Conservation (phyloP, 2,797 vertebrate species). For the Parambassis ranga region DNA sequence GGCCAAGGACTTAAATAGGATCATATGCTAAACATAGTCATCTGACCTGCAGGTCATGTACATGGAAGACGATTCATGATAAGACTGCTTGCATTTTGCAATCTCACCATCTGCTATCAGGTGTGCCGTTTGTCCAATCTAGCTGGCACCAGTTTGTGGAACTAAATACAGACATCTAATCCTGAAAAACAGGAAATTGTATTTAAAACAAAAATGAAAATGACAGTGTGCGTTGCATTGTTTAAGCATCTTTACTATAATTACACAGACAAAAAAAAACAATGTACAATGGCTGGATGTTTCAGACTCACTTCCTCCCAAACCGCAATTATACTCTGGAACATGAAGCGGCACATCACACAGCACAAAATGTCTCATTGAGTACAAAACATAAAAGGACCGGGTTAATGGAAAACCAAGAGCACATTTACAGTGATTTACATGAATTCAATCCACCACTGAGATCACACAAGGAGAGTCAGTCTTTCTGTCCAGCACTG, state of each 20-base stretch:
- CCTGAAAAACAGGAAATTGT: background rate
- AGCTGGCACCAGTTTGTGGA: background rate
- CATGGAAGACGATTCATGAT: background rate
- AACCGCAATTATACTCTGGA: conserved; percentile 57
- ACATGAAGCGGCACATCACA: conserved; percentile 63
- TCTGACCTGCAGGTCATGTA: background rate
- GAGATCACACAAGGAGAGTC: conserved; percentile 45
- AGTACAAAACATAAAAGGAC: conserved; percentile 76
- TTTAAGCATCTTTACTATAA: conserved; percentile 82
- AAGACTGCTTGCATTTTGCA: background rate
- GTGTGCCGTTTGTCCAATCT: background rate
- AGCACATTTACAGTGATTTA: conserved; percentile 80
- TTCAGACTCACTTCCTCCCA: conserved; percentile 58
- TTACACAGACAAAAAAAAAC: conserved; percentile 79
- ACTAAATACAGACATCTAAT: background rate
- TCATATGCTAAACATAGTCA: background rate
- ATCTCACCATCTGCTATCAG: background rate
- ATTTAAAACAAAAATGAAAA: background rate
- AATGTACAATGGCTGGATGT: conserved; percentile 78
- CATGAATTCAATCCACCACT: conserved; percentile 59
- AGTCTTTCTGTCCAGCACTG: conserved; percentile 21
- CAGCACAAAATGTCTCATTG: conserved; percentile 60
- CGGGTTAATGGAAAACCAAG: conserved; percentile 61
- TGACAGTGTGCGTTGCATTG: conserved; percentile 7
- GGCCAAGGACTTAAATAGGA: background rate